Evolutionary conservation across 2,888 invertebrate genomes (phyloP), one percentile per base, ranked within the genome.

Genomic region (Drosophila fungiperda): DNA sequence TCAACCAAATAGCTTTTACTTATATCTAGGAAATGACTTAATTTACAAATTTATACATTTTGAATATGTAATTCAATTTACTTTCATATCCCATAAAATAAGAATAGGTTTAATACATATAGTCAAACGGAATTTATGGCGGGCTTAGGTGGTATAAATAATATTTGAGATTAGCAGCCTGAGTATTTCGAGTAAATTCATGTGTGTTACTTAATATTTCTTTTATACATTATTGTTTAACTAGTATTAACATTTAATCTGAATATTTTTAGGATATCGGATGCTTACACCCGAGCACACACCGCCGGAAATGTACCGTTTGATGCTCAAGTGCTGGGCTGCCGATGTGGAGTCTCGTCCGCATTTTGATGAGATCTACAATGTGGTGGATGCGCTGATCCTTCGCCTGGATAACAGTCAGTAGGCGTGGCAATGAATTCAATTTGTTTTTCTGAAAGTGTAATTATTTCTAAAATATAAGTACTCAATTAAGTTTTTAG

Each of bases 301-400:
- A 45, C 96, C 98, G 0, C 97, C 97, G 57, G 97, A 97, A 92
- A 96, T 98, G 92, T 98, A 99, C 93, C 95, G 96, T 68, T 94
- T 99, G 72, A 98, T 99, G 98, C 93, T 97, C 69, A 95, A 96
- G 70, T 98, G 98, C 92, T 99, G 99, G 99, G 97, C 98, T 90
- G 98, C 98, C 92, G 96, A 98, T 90, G 96, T 98, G 4, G 98
- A 98, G 78, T 96, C 96, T 89, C 94, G 99, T 84, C 98, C 98
- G 45, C 98, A 98, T 93, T 99, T 99, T 93, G 96, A 97, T 93
- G 97, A 98, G 93, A 96, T 98, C 85, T 96, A 95, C 92, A 95
- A 96, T 36, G 95, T 95, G 76, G 96, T 97, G 23, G 97, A 97
- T 91, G 95, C 95, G 82, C 94, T 96, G 65, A 89, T 93, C 65